A percentile compares a stretch with the other conserved stretches of the same genome.
Evolutionary conservation across 2,888 invertebrate species (phyloP).

Genomic region (Aspidiotus destructor): DNA sequence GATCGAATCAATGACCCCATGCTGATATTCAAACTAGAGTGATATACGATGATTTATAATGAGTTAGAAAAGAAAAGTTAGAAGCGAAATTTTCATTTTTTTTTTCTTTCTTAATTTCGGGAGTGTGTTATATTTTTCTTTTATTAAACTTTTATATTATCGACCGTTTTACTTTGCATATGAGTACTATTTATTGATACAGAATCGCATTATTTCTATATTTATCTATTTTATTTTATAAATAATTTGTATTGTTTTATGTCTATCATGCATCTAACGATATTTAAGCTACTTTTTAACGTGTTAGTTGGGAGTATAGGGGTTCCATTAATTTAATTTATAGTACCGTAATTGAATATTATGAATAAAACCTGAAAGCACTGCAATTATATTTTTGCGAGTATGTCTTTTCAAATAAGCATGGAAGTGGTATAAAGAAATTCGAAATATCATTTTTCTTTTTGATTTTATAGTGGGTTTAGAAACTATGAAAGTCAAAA

Average conservation of each 20-base stretch:
- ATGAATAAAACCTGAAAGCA: background rate
- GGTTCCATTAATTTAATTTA: slow-evolving; percentile 21
- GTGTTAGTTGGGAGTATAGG: slow-evolving; percentile 29
- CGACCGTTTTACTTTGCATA: slow-evolving; percentile 25
- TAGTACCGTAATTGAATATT: background rate
- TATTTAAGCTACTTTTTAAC: slow-evolving; percentile 23
- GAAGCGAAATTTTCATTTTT: background rate
- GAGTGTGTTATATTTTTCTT: background rate
- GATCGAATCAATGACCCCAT: too few species aligned
- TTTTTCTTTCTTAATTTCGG: background rate
- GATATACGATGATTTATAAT: too few species aligned
- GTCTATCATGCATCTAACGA: slow-evolving; percentile 29
- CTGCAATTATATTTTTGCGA: background rate
- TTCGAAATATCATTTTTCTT: too few species aligned
- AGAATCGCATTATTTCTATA: slow-evolving; percentile 29
- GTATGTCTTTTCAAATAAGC: background rate
- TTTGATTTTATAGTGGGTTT: too few species aligned
- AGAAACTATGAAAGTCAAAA: too few species aligned
- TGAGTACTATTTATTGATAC: slow-evolving; percentile 16
- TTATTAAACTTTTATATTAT: slow-evolving; percentile 23
- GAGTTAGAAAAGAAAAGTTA: too few species aligned
- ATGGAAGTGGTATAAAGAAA: background rate
- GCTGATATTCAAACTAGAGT: too few species aligned
- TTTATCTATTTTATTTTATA: slow-evolving; percentile 23
- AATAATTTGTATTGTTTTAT: slow-evolving; percentile 21